Evolutionary conservation across 2,797 vertebrate genomes (phyloP), one percentile per base, ranked within the genome.

Genomic region (Podargus strigoides): DNA sequence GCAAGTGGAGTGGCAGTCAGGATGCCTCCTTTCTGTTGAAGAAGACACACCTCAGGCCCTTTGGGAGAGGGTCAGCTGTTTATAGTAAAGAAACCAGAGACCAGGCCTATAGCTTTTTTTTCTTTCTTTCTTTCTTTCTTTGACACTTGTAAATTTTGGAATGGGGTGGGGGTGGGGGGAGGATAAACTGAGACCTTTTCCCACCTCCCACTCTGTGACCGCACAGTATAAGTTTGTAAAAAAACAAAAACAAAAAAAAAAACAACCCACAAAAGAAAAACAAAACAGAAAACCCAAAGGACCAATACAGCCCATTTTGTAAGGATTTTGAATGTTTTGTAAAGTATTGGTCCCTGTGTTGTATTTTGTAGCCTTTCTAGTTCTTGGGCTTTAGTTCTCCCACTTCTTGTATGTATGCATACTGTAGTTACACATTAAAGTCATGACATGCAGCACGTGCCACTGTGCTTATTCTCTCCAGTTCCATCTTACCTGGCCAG

Each of bases 351-450:
- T 99, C 99, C 98, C 96, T 72, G 98, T 99, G 98, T 98, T 99
- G 98, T 99, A 98, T 99, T 99, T 99, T 99, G 98, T 99, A 99
- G 99, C 98, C 98, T 99, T 99, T 98, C 97, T 99, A 99, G 98
- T 98, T 98, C 96, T 95, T 91, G 98, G 98, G 98, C 98, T 99
- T 99, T 98, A 98, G 98, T 98, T 99, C 98, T 98, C 98, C 98
- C 98, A 98, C 98, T 98, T 98, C 98, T 98, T 99, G 98, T 99
- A 99, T 98, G 98, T 99, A 98, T 98, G 98, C 98, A 99, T 98
- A 98, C 98, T 98, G 98, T 98, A 99, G 99, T 99, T 98, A 98
- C 98, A 98, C 98, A 99, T 99, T 99, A 98, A 99, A 98, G 97
- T 99, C 98, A 98, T 98, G 98, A 98, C 98, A 94, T 95, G 97